A percentile compares a stretch with the other conserved stretches of the same genome.
phyloP scores from a whole-genome alignment of 2,113 vertebrate genomes.

The Suricata suricatta region DNA sequence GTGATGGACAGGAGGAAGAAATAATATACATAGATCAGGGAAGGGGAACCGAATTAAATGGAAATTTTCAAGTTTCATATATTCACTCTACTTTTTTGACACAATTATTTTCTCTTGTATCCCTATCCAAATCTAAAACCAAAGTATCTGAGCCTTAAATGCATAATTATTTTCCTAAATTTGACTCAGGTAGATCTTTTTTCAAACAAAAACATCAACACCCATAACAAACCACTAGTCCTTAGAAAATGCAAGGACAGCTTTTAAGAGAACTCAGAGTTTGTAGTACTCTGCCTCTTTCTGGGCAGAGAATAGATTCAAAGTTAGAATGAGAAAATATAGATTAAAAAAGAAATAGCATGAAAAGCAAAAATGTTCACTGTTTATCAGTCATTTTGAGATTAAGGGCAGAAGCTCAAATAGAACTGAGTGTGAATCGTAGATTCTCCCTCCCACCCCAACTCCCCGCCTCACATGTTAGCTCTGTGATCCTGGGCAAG shows the following conservation, averaged over 20 bases:
- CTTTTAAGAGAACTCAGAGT: neutral
- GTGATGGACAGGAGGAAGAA: neutral
- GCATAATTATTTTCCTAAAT: neutral
- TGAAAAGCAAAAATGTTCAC: neutral
- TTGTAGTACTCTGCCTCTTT: slow-evolving; percentile 8
- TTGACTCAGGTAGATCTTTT: neutral
- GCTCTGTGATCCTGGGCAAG: neutral
- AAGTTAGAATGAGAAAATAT: neutral
- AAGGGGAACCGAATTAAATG: neutral
- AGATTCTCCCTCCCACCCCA: neutral
- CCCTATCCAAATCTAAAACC: neutral
- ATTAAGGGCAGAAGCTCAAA: neutral
- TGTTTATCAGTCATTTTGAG: neutral
- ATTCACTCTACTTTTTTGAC: neutral
- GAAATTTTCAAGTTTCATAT: neutral
- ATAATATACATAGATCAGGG: neutral
- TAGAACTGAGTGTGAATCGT: neutral
- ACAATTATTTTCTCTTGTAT: neutral
- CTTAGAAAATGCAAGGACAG: slow-evolving; percentile 14
- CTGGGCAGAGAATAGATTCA: neutral
- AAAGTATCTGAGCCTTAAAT: slow-evolving; percentile 9
- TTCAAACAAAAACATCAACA: neutral
- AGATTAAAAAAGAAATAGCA: neutral
- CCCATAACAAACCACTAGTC: neutral
- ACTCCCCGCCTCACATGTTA: neutral